Base-by-base conservation (phyloP, 1,140 invertebrate species). In the Sycophaga agraensis region DNA sequence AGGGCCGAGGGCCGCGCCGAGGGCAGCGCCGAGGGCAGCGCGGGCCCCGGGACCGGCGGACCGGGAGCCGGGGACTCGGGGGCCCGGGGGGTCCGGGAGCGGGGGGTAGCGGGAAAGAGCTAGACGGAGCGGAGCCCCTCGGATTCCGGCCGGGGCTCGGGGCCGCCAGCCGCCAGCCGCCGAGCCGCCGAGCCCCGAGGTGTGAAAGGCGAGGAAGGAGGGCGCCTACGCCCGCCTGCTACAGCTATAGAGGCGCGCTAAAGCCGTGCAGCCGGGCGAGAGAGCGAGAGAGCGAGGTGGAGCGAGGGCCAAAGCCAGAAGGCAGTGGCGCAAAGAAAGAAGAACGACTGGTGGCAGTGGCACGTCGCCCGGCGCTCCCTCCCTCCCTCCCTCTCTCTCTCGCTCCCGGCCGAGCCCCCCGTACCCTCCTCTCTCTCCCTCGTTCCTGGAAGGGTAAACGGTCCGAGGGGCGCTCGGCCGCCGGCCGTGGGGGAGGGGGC, bases 141-240 rank as follows among this genome's bases (percentile, higher is more conserved):
- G 28, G 11, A 6, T 11, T 31, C 11, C 28, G n/a, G n/a, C n/a
- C n/a, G n/a, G n/a, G n/a, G n/a, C n/a, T n/a, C n/a, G n/a, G n/a
- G n/a, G n/a, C n/a, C n/a, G n/a, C n/a, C n/a, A n/a, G n/a, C n/a
- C n/a, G n/a, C n/a, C n/a, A n/a, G n/a, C n/a, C n/a, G n/a, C n/a
- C n/a, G n/a, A n/a, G n/a, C n/a, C n/a, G n/a, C n/a, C 11, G 3
- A 34, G 37, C 26, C 42, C n/a, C 54, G 69, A 78, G 74, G 76
- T 76, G 75, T 76, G 70, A 77, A 78, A 75, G 73, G 66, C 55
- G 51, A 53, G 58, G 60, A 59, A 66, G 63, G 70, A 56, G 64
- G 66, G 70, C 66, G 65, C 67, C 66, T 70, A 67, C 66, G 66
- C 64, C 57, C 43, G 62, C 48, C 43, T 26, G 2, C 39, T 49